These are phyloP conservation scores for Melanotaenia trifasciata DNA, from an alignment of 2,797 vertebrate genomes.

Conservation along the genomic window DNA sequence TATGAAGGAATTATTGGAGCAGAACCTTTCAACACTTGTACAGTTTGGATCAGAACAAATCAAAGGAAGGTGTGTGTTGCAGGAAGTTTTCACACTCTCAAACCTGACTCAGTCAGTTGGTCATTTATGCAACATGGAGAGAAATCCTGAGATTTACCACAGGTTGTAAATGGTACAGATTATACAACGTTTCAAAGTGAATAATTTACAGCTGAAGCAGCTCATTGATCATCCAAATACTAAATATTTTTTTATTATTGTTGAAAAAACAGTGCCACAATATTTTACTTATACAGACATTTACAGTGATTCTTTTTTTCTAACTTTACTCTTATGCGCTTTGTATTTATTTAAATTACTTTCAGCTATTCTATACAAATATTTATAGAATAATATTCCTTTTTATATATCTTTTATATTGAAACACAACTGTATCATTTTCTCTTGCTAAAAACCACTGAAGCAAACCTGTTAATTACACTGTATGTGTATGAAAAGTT, in stretches of 20 bases:
- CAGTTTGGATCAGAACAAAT: background rate
- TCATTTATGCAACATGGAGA: background rate
- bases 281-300: no score
- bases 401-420: no score
- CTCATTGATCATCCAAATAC: background rate
- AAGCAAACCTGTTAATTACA: no score
- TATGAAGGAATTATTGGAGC: slow-evolving; percentile 10
- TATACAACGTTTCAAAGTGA: background rate
- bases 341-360: no score
- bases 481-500: no score
- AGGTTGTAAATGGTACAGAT: background rate
- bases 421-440: no score
- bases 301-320: no score
- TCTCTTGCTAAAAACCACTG: no score
- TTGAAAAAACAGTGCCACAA: no score
- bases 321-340: no score
- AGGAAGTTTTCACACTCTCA: background rate
- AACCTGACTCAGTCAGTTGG: background rate
- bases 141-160: background rate
- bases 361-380: no score
- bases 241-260: background rate
- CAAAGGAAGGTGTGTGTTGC: background rate
- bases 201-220: background rate
- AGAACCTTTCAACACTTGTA: slow-evolving; percentile 4
- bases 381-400: no score